These are phyloP conservation scores for Sciurus vulgaris DNA, from an alignment of 2,797 vertebrate species.

Conservation along the genomic window DNA sequence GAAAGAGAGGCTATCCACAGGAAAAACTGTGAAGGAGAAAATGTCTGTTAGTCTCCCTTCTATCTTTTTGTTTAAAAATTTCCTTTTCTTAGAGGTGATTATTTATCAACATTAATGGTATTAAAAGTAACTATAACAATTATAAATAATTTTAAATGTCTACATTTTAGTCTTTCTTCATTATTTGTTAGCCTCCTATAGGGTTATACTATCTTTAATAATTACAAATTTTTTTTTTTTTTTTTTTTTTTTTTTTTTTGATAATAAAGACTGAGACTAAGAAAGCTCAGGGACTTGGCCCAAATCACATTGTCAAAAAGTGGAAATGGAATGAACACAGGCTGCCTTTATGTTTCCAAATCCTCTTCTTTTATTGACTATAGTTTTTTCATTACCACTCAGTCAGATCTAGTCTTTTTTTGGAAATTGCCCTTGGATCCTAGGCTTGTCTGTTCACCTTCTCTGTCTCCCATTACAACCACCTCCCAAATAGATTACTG, in stretches of 20 bases:
- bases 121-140: not conserved
- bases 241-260: not conserved
- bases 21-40: slow-evolving; percentile 14
- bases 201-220: not conserved
- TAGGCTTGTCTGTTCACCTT: not conserved
- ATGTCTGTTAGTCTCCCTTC: not conserved
- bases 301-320: not conserved
- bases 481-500: not conserved
- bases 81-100: not conserved
- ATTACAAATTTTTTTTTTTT: not conserved
- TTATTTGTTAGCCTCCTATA: not conserved
- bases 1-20: not conserved
- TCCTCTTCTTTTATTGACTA: not conserved
- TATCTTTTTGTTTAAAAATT: not conserved
- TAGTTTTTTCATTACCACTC: not conserved
- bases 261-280: slow-evolving; percentile 1
- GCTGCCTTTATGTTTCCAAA: not conserved
- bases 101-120: not conserved
- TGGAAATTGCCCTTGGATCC: not conserved
- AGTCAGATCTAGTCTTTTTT: not conserved
- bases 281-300: not conserved
- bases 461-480: not conserved
- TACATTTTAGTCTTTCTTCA: not conserved
- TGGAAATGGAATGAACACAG: not conserved
- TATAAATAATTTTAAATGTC: slow-evolving; percentile 39